Conservation (phyloP, 2,113 vertebrate genomes). For the Oryzias celebensis region DNA sequence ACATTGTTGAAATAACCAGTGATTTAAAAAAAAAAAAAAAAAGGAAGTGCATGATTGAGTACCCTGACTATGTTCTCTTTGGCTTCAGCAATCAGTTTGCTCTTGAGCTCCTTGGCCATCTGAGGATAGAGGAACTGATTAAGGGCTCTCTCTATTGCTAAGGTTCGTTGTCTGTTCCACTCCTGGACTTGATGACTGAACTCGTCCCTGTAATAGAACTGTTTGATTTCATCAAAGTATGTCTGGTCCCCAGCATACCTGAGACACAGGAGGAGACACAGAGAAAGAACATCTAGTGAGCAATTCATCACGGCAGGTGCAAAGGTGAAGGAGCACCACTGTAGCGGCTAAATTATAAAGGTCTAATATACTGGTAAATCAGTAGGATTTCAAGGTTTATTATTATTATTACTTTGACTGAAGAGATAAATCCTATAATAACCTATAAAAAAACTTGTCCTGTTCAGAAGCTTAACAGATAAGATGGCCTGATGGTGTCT, state of each 20-base stretch:
- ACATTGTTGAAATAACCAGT: background rate
- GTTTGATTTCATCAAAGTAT: slow-evolving; percentile 98
- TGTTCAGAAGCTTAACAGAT: too few species aligned
- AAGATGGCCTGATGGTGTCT: too few species aligned
- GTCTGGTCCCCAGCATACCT: slow-evolving; percentile 94
- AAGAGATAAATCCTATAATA: too few species aligned
- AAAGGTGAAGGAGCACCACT: background rate
- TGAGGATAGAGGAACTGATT: slow-evolving; percentile 96
- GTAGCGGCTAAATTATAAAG: too few species aligned
- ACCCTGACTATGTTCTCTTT: slow-evolving; percentile 97
- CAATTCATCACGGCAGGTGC: slow-evolving; percentile 1
- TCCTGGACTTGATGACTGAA: slow-evolving; percentile 99
- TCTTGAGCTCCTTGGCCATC: slow-evolving; percentile 98
- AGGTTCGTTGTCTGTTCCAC: slow-evolving; percentile 94
- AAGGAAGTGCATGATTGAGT: background rate
- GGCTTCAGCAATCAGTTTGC: slow-evolving; percentile 91
- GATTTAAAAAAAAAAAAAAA: background rate
- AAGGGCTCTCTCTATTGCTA: slow-evolving; percentile 92
- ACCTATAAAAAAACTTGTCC: too few species aligned
- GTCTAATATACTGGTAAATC: too few species aligned
- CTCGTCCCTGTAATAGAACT: slow-evolving; percentile 98
- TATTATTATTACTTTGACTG: too few species aligned
- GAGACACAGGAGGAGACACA: slow-evolving; percentile 15
- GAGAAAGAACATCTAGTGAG: slow-evolving; percentile 14
- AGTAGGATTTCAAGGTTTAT: too few species aligned